Percentiles rank a stretch among this genome's conserved stretches.
Evolutionary conservation across 2,113 vertebrate genomes (phyloP).

Genomic region (Burhinus bistriatus): DNA sequence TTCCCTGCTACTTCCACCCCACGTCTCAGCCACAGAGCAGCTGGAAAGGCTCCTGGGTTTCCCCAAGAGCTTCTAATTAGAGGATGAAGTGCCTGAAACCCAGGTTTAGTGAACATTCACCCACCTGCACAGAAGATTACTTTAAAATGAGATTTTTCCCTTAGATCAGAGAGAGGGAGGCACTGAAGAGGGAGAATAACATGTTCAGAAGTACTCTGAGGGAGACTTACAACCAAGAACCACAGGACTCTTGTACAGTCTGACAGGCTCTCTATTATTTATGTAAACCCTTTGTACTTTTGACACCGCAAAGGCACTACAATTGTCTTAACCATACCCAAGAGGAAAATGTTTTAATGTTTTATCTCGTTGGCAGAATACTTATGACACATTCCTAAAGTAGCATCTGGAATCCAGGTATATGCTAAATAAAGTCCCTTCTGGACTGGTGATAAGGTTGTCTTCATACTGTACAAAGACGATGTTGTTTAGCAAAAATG

Average conservation of each 20-base stretch:
- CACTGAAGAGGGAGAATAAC: neutral
- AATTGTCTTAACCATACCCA: neutral
- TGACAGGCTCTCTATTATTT: neutral
- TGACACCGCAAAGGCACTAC: neutral
- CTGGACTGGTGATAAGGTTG: neutral
- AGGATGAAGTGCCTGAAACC: neutral
- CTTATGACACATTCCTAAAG: neutral
- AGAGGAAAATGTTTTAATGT: neutral
- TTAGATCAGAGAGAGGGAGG: neutral
- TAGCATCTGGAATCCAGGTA: neutral
- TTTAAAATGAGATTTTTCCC: neutral
- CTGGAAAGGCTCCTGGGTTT: neutral
- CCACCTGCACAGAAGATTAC: neutral
- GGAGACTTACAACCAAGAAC: neutral
- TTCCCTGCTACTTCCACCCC: neutral
- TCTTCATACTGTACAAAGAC: neutral
- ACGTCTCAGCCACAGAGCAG: neutral
- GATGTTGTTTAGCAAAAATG: neutral
- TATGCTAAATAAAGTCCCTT: neutral
- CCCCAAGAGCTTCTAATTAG: neutral
- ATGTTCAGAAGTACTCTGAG: neutral
- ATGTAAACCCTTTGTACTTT: neutral
- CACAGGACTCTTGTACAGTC: neutral
- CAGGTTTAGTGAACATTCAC: neutral
- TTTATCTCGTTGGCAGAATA: neutral